phyloP scores from a whole-genome alignment of 2,888 invertebrate genomes.

The Epistrophe grossulariae region DNA sequence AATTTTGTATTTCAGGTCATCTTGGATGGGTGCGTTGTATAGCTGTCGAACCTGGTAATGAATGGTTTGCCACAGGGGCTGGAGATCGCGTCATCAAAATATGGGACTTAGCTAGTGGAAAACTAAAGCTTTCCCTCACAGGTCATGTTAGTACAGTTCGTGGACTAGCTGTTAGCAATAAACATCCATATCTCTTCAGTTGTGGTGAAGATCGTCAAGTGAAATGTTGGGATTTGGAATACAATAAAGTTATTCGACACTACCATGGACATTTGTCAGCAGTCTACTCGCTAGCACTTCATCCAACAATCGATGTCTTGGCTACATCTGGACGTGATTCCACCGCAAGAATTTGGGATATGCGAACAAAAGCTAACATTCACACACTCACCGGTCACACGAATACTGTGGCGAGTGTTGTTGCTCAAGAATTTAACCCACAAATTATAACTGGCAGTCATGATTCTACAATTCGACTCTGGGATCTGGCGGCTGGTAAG shows the following conservation, averaged over 20 bases:
- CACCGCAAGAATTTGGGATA: slow-evolving; percentile 99
- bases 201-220: slow-evolving; percentile 99
- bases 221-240: slow-evolving; percentile 99
- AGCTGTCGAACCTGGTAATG: slow-evolving; percentile 98
- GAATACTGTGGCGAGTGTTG: slow-evolving; percentile 97
- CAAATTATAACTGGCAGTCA: slow-evolving; percentile 97
- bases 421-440: slow-evolving; percentile 96
- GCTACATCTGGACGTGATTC: slow-evolving; percentile 97
- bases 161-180: slow-evolving; percentile 95
- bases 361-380: slow-evolving; percentile 99
- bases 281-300: slow-evolving; percentile 95
- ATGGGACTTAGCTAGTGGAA: slow-evolving; percentile 98
- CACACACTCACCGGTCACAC: slow-evolving; percentile 98
- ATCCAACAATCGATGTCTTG: slow-evolving; percentile 97
- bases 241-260: slow-evolving; percentile 98
- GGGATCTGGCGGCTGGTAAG: slow-evolving; percentile 98
- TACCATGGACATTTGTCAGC: slow-evolving; percentile 99
- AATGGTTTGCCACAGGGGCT: slow-evolving; percentile 93
- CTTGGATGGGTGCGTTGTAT: slow-evolving; percentile 99
- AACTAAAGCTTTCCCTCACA: slow-evolving; percentile 97
- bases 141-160: slow-evolving; percentile 99
- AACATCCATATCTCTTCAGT: slow-evolving; percentile 99
- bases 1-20: slow-evolving; percentile 84
- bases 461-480: slow-evolving; percentile 97
- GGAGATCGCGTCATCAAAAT: slow-evolving; percentile 99